Evolutionary conservation across 37 sponge, comb jelly and placozoan species (phyloP), one percentile per base, ranked within the genome.

Genomic region (Hormiphora californensis): DNA sequence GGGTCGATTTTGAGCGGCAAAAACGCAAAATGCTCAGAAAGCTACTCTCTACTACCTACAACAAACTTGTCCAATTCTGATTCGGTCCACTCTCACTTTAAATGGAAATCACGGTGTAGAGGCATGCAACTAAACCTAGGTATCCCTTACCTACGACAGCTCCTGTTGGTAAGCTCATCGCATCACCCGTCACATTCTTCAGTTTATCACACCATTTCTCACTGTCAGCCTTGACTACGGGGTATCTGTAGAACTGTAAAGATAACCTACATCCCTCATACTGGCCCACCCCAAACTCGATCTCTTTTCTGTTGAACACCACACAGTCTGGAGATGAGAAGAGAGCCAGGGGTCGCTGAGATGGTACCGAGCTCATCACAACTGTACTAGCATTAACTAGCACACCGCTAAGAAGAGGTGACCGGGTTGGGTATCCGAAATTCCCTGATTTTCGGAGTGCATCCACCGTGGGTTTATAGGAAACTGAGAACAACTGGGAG

Each of bases 131-230:
- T 23, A 59, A 23, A 8, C 17, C 63, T 8, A 19, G 30, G 9
- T 5, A 7, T 33, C 68, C 31, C 68, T 67, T 3, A 73, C 81
- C 81, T 41, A 73, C 81, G 21, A 73, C 81, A 22, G 43, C 25
- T 1, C 81, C 81, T 3, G 40, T 33, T 27, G 81, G 8, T 19
- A 11, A 25, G 36, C 43, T 73, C 39, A 73, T 28, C 28, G 43
- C 46, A 41, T 28, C 43, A 4, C 9, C 23, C 7, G 39, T 41
- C 19, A 43, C 21, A 33, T 28, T 36, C 36, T 41, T 1, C 1
- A 73, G 1, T 12, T 43, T 46, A 4, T 27, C 21, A 40, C 81
- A 73, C 40, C 43, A 73, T 12, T 40, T 1, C 46, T 73, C 81
- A 4, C 43, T 27, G 0, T 41, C 46, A 32, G 3, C 44, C 1